phyloP scores from a whole-genome alignment of 2,888 invertebrate genomes.

The Cotesia congregata region DNA sequence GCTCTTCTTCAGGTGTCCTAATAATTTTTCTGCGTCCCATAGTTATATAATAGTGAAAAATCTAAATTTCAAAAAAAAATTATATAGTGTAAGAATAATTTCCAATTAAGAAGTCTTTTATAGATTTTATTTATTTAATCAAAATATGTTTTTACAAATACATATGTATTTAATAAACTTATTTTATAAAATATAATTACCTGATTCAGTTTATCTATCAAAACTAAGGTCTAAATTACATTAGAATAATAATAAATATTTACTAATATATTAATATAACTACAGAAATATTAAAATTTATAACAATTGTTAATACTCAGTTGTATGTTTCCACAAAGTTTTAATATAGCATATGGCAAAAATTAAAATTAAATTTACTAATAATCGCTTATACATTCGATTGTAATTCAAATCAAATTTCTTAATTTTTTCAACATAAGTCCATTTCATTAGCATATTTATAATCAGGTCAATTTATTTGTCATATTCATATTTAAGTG shows the following conservation, averaged over 20 bases:
- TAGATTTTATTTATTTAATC: neutral
- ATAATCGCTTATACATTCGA: neutral
- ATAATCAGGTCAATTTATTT: neutral
- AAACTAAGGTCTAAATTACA: neutral
- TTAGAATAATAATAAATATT: neutral
- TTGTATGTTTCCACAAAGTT: neutral
- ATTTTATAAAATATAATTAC: neutral
- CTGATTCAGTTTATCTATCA: neutral
- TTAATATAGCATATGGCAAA: neutral
- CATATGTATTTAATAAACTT: neutral
- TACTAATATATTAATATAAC: neutral
- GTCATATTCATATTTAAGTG: neutral
- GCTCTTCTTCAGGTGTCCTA: conserved; percentile 39
- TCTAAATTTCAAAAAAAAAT: neutral
- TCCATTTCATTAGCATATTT: neutral
- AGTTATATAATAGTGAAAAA: conserved; percentile 14
- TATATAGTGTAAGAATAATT: neutral
- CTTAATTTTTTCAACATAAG: neutral
- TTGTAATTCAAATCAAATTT: neutral
- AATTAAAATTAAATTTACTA: neutral
- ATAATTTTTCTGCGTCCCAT: conserved; percentile 21
- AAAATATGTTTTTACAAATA: neutral
- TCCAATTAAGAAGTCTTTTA: neutral
- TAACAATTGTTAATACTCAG: neutral
- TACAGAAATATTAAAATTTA: neutral